Conservation (phyloP, 2,113 vertebrate genomes). For the Platysteira castanea region DNA sequence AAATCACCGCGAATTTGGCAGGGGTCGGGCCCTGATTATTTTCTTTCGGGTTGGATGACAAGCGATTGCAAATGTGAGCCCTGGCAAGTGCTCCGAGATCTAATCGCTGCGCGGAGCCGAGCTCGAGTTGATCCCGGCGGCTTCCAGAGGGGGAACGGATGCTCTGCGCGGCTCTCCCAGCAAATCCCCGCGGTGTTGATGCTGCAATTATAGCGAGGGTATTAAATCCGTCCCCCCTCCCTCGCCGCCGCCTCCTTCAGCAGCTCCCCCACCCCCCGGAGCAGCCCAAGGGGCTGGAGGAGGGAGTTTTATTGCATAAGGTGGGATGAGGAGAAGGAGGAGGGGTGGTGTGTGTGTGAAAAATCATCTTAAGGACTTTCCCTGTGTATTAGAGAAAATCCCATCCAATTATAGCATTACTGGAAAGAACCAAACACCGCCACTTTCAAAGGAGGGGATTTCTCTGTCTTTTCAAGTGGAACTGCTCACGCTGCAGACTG, state of each 20-base stretch:
- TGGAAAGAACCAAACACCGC: slow-evolving; percentile 37
- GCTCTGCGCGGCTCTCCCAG: not conserved
- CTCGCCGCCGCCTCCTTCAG: not conserved
- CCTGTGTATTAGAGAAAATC: slow-evolving; percentile 72
- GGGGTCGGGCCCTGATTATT: slow-evolving; percentile 42
- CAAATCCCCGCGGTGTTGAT: not conserved
- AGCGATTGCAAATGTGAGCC: slow-evolving; percentile 53
- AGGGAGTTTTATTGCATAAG: not conserved
- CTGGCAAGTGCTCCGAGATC: slow-evolving; percentile 39
- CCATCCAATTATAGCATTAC: slow-evolving; percentile 73
- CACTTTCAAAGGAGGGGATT: slow-evolving; percentile 57
- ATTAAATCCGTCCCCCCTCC: not conserved
- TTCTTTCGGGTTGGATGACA: slow-evolving; percentile 36
- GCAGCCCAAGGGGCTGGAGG: not conserved
- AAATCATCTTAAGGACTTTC: slow-evolving; percentile 67
- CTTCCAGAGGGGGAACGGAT: slow-evolving; percentile 8
- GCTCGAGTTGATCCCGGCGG: not conserved
- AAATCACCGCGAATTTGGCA: slow-evolving; percentile 47
- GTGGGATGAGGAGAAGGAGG: not conserved
- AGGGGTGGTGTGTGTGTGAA: slow-evolving; percentile 22
- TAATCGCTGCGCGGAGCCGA: not conserved
- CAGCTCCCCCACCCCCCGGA: not conserved
- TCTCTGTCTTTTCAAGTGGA: slow-evolving; percentile 57
- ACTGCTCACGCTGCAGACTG: slow-evolving; percentile 34
- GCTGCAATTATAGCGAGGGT: not conserved